phyloP scores from a whole-genome alignment of 2,888 invertebrate species.

The Drosophila fungiperda region DNA sequence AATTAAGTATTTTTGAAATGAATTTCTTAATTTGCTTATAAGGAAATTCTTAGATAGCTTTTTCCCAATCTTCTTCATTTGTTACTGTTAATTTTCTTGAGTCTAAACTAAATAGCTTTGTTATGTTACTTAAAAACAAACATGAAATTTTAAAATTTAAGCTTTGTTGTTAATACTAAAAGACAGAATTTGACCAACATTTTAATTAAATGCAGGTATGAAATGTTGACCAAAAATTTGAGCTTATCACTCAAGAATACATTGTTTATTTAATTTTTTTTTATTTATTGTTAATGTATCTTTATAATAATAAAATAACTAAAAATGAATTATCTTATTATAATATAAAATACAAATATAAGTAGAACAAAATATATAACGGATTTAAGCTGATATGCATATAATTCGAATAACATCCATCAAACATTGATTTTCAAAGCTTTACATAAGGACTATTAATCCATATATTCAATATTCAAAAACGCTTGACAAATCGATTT shows the following conservation, averaged over 20 bases:
- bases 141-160: too few species aligned
- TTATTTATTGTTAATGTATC: not conserved
- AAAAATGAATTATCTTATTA: not conserved
- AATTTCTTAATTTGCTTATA: not conserved
- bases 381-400: not conserved
- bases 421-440: not conserved
- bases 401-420: not conserved
- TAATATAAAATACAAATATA: not conserved
- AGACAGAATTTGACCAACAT: not conserved
- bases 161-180: not conserved
- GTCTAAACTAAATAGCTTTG: too few species aligned
- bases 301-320: not conserved
- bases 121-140: too few species aligned
- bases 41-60: not conserved
- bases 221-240: not conserved
- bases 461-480: not conserved
- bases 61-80: not conserved
- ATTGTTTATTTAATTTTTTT: not conserved
- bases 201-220: slow-evolving; percentile 13
- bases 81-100: not conserved
- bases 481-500: not conserved
- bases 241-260: not conserved
- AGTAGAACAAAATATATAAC: not conserved
- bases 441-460: not conserved
- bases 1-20: not conserved